Percentiles rank a stretch among this genome's conserved stretches.
Evolutionary conservation across 2,797 vertebrate genomes (phyloP).

Genomic region (Cuculus canorus): DNA sequence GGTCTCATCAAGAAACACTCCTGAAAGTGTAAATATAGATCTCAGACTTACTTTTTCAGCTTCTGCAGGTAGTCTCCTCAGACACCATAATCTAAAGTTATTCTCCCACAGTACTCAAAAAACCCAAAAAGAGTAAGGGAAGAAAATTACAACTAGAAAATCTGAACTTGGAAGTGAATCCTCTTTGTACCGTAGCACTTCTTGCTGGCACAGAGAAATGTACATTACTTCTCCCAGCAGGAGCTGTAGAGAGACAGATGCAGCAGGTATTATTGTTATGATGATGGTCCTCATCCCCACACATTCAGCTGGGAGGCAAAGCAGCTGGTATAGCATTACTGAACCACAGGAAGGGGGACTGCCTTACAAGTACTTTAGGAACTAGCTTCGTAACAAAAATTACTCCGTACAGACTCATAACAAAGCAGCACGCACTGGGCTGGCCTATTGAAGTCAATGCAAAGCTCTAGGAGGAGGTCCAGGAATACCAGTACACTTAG

Average conservation of each 20-base stretch:
- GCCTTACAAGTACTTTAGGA: not conserved
- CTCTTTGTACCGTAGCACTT: not conserved
- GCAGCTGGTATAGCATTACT: not conserved
- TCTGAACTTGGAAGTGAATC: not conserved
- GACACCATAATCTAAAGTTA: not conserved
- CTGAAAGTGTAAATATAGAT: not conserved
- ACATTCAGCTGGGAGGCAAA: not conserved
- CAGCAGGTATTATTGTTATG: not conserved
- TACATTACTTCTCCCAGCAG: constrained; percentile 6
- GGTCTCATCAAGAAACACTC: not conserved
- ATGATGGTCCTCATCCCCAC: not conserved
- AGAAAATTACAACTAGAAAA: constrained; percentile 13
- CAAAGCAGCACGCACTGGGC: not conserved
- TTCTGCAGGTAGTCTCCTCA: not conserved
- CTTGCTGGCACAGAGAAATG: not conserved
- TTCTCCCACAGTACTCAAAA: not conserved
- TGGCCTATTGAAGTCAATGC: not conserved
- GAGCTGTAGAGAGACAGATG: constrained; percentile 17
- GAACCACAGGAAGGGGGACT: not conserved
- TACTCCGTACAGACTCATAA: not conserved
- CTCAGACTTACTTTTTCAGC: not conserved
- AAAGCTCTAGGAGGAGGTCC: not conserved
- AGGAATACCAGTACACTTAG: not conserved
- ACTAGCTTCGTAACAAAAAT: not conserved
- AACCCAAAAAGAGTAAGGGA: not conserved